phyloP scores from a whole-genome alignment of 2,113 vertebrate genomes.

The Corvus hawaiiensis region DNA sequence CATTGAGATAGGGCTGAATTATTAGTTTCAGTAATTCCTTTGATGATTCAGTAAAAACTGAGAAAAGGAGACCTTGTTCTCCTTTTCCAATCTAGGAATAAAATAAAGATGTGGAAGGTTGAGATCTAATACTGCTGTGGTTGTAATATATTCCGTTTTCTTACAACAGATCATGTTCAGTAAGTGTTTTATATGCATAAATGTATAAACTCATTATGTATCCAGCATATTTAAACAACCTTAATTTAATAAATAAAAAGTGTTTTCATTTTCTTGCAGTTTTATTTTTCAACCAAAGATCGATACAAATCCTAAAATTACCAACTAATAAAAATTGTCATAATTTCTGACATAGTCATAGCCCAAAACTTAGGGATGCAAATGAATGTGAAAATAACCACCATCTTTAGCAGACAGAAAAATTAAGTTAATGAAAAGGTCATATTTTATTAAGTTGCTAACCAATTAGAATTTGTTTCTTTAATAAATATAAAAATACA shows the following conservation, averaged over 20 bases:
- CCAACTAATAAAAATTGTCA: neutral
- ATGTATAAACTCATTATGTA: neutral
- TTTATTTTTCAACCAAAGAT: neutral
- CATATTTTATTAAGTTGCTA: neutral
- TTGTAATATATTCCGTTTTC: neutral
- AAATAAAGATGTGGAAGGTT: neutral
- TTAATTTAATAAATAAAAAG: neutral
- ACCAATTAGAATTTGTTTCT: neutral
- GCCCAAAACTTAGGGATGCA: neutral
- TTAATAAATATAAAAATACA: neutral
- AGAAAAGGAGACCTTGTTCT: neutral
- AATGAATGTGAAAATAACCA: neutral
- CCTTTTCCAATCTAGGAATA: neutral
- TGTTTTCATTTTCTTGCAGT: neutral
- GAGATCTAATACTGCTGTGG: neutral
- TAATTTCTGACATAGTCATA: neutral
- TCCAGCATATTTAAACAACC: neutral
- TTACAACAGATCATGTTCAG: neutral
- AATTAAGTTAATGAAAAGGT: neutral
- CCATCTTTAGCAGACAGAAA: neutral
- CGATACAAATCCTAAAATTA: neutral
- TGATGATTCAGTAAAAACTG: neutral
- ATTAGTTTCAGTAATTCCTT: neutral
- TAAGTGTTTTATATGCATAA: neutral
- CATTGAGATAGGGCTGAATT: neutral